Evolutionary conservation across 37 sponge, comb jelly and placozoan genomes (phyloP).

Genomic region (Dysidea cf. avara): DNA sequence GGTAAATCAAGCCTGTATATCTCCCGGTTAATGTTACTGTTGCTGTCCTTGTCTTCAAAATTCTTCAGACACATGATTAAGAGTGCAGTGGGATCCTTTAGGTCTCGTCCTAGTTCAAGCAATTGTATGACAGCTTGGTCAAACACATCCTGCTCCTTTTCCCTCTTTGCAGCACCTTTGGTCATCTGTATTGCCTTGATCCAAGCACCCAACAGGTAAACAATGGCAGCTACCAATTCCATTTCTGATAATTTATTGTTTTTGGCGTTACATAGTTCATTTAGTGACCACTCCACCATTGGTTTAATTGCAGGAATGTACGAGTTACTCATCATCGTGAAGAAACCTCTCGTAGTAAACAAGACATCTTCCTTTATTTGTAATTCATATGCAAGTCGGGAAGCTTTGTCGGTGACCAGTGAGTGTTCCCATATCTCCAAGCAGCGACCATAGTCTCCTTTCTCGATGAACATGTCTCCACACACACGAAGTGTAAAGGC

Average conservation of each 20-base stretch:
- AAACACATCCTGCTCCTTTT: slow-evolving; percentile 22
- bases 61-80: slow-evolving; percentile 64
- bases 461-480: slow-evolving; percentile 75
- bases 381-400: slow-evolving; percentile 83
- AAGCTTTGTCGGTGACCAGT: slow-evolving; percentile 75
- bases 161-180: slow-evolving; percentile 2
- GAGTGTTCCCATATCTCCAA: slow-evolving; percentile 78
- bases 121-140: slow-evolving; percentile 13
- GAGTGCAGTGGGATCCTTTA: slow-evolving; percentile 6
- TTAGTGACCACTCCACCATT: slow-evolving; percentile 76
- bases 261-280: slow-evolving; percentile 63
- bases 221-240: slow-evolving; percentile 52
- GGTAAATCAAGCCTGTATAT: slow-evolving; percentile 43
- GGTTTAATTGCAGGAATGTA: slow-evolving; percentile 55
- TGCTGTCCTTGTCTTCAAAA: slow-evolving; percentile 23
- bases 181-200: slow-evolving; percentile 29
- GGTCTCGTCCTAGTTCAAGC: slow-evolving; percentile 1
- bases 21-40: slow-evolving; percentile 28
- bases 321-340: slow-evolving; percentile 45
- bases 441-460: slow-evolving; percentile 48
- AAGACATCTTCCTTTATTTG: slow-evolving; percentile 79
- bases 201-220: slow-evolving; percentile 67
- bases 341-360: slow-evolving; percentile 65
- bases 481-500: slow-evolving; percentile 78
- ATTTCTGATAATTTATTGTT: slow-evolving; percentile 72